Percentiles rank a stretch among this genome's conserved stretches.
phyloP scores from a whole-genome alignment of 2,888 invertebrate genomes.

The Carpatolechia fugitivella region DNA sequence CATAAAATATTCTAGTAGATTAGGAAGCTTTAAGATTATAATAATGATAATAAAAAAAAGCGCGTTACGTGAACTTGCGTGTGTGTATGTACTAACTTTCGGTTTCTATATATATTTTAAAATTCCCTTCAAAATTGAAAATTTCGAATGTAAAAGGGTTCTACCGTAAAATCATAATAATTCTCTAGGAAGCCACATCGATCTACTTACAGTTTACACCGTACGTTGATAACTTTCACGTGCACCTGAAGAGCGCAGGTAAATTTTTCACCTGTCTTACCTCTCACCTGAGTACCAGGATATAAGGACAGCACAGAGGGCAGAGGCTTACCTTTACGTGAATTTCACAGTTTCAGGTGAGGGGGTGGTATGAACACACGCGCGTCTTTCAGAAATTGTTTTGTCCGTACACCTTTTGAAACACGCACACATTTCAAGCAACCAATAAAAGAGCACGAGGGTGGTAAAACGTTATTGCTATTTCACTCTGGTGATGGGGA shows the following conservation, averaged over 20 bases:
- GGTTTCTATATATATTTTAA: no score
- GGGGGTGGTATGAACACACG: not conserved
- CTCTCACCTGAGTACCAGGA: conserved; percentile 68
- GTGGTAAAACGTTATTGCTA: not conserved
- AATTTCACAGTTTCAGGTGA: conserved; percentile 45
- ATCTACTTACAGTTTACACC: no score
- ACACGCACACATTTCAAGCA: conserved; percentile 28
- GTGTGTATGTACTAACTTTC: no score
- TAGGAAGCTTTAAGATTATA: no score
- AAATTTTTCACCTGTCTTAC: conserved; percentile 71
- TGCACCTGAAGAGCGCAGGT: conserved; percentile 41
- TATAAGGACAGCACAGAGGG: conserved; percentile 44
- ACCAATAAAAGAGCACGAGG: conserved; percentile 9
- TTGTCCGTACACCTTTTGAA: not conserved
- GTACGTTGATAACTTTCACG: no score
- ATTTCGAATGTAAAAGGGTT: no score
- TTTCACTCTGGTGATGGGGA: not conserved
- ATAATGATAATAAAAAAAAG: no score
- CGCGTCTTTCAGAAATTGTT: not conserved
- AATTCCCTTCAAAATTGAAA: no score
- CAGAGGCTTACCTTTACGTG: conserved; percentile 7
- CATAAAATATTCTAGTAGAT: no score
- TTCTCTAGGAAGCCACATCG: no score
- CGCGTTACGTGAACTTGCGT: no score
- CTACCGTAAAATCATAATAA: no score